Base-by-base conservation (phyloP, 2,888 invertebrate species). In the Troides aeacus region DNA sequence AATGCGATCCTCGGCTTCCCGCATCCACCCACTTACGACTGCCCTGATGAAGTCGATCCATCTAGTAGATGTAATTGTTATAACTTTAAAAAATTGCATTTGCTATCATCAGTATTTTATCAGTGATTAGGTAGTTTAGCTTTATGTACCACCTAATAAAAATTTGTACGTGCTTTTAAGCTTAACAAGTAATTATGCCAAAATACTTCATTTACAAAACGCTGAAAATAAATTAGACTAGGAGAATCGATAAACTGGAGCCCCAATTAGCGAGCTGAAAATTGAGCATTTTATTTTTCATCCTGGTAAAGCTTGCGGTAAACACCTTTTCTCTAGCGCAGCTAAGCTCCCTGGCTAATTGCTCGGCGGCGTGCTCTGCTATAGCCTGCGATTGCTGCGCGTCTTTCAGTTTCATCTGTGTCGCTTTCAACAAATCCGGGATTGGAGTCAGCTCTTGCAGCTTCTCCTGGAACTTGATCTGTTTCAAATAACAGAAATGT, bases 391-490 rank as follows among this genome's bases (percentile, higher is more conserved):
- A 87, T 75, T 95, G 95, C 77, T 95, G 95, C 0, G 94, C 94
- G 78, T 96, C 95, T 78, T 95, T 95, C 63, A 96, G 82, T 75
- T 94, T 94, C 75, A 94, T 78, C 80, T 96, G 95, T 0, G 95
- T 95, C 50, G 94, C 94, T 78, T 95, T 95, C 73, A 96, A 82
- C 42, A 96, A 92, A 73, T 95, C 95, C 0, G 95, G 95, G 39
- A 96, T 89, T 0, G 95, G 95, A 0, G 95, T 94, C 63, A 96
- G 83, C 82, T 96, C 95, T 70, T 94, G 94, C 30, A 96, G 84
- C 81, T 95, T 95, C 78, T 95, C 95, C 91, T 95, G 95, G 86
- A 96, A 96, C 82, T 95, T 91, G 18, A 91, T 69, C 92, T 92
- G 73, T 15, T 24, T 15, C 57, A 57, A 21, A 30, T 18, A 18